Evolutionary conservation across 2,113 vertebrate species (phyloP).

Genomic region (Crotalus viridis): DNA sequence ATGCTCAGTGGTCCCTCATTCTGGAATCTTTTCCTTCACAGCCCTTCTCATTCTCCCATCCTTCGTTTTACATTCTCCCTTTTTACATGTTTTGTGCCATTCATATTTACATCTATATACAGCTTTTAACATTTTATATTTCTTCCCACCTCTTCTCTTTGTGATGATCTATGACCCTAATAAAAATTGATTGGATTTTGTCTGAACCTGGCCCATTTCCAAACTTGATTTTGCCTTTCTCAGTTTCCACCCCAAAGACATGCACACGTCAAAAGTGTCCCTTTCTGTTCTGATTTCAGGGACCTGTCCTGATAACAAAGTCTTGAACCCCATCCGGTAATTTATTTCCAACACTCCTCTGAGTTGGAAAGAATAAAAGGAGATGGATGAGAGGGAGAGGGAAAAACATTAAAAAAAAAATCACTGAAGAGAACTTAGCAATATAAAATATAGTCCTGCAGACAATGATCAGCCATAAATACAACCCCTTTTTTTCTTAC

Average conservation of each 20-base stretch:
- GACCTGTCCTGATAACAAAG: not conserved
- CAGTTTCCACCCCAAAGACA: not conserved
- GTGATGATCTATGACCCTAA: not conserved
- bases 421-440: not conserved
- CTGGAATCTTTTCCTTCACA: not conserved
- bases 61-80: not conserved
- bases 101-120: not conserved
- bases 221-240: not conserved
- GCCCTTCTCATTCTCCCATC: not conserved
- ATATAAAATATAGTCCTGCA: not conserved
- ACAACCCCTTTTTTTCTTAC: not conserved
- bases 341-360: not conserved
- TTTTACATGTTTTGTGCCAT: not conserved
- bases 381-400: too few relatives aligned
- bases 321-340: not conserved
- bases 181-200: not conserved
- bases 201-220: not conserved
- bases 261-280: not conserved
- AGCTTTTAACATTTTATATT: not conserved
- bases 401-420: not conserved
- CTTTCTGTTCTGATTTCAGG: not conserved
- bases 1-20: not conserved
- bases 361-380: not conserved
- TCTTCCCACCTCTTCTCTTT: not conserved
- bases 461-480: not conserved